A percentile compares a stretch with the other conserved stretches of the same genome.
These are phyloP conservation scores for Leiothrix lutea DNA, from an alignment of 2,113 vertebrate genomes.

Conservation along the genomic window DNA sequence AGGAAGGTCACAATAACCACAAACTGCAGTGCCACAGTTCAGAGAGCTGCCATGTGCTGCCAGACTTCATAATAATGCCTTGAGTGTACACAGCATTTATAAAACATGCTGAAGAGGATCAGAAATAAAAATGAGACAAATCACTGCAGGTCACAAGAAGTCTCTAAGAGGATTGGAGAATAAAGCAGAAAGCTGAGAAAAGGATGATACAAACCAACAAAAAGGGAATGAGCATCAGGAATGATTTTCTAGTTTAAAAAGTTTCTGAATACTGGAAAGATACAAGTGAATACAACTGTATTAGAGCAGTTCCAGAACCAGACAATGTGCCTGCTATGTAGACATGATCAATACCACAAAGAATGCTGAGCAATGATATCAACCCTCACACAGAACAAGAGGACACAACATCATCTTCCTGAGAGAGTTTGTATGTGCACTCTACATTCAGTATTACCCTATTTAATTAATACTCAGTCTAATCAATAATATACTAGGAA, in stretches of 20 bases:
- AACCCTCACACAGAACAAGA: not conserved
- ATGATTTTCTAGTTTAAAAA: not conserved
- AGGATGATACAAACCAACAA: not conserved
- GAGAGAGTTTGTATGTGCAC: not conserved
- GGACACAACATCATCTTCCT: not conserved
- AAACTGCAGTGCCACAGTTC: not conserved
- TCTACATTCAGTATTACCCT: not conserved
- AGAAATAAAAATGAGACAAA: not conserved
- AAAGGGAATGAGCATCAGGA: not conserved
- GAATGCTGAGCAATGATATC: not conserved
- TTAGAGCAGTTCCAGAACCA: not conserved
- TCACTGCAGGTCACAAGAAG: not conserved
- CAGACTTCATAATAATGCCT: not conserved
- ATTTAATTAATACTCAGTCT: not conserved
- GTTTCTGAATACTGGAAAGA: not conserved
- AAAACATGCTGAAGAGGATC: not conserved
- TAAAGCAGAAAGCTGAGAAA: not conserved
- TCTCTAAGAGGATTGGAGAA: not conserved
- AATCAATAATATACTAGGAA: not conserved
- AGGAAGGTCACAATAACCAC: not conserved
- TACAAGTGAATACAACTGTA: not conserved
- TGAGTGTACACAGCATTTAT: not conserved
- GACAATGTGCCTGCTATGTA: not conserved
- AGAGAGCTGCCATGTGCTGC: not conserved
- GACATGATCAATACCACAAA: not conserved